These are phyloP conservation scores for Dendrolimus kikuchii DNA, from an alignment of 1,140 invertebrate genomes.

Conservation along the genomic window DNA sequence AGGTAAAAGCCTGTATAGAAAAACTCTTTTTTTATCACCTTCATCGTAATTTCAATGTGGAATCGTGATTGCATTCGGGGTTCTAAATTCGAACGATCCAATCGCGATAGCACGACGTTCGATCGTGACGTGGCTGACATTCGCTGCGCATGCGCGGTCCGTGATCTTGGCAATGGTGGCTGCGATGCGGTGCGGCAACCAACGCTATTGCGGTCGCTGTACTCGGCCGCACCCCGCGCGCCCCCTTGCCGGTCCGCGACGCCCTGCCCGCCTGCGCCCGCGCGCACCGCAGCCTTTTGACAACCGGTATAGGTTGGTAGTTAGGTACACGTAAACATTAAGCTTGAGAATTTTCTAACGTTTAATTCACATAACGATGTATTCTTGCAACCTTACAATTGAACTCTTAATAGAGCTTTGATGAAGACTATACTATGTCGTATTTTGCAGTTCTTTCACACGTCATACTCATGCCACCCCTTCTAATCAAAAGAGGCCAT, in stretches of 20 bases:
- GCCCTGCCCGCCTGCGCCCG: constrained; percentile 10
- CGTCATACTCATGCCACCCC: too few relatives aligned
- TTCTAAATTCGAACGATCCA: constrained; percentile 51
- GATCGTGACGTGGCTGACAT: constrained; percentile 68
- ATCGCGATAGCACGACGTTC: constrained; percentile 53
- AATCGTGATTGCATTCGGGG: constrained; percentile 44
- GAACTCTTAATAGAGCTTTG: constrained; percentile 28
- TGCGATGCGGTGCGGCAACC: constrained; percentile 50
- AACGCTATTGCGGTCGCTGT: constrained; percentile 62
- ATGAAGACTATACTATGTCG: too few relatives aligned
- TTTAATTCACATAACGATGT: constrained; percentile 53
- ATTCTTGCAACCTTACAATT: constrained; percentile 32
- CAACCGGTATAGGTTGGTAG: constrained; percentile 61
- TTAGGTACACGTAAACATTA: constrained; percentile 36
- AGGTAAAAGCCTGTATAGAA: too few relatives aligned
- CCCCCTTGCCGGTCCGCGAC: constrained; percentile 6
- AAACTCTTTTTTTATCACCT: neutral
- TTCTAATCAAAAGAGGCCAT: too few relatives aligned
- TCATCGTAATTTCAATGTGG: constrained; percentile 14
- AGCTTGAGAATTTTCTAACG: constrained; percentile 60
- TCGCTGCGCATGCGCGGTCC: constrained; percentile 57
- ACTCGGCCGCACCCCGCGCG: constrained; percentile 37
- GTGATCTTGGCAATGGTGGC: constrained; percentile 69
- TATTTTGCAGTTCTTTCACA: too few relatives aligned
- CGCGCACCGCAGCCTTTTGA: constrained; percentile 53